A percentile compares a stretch with the other conserved stretches of the same genome.
phyloP scores from a whole-genome alignment of 92 coral and sea anemone genomes.

The Ricordea florida region DNA sequence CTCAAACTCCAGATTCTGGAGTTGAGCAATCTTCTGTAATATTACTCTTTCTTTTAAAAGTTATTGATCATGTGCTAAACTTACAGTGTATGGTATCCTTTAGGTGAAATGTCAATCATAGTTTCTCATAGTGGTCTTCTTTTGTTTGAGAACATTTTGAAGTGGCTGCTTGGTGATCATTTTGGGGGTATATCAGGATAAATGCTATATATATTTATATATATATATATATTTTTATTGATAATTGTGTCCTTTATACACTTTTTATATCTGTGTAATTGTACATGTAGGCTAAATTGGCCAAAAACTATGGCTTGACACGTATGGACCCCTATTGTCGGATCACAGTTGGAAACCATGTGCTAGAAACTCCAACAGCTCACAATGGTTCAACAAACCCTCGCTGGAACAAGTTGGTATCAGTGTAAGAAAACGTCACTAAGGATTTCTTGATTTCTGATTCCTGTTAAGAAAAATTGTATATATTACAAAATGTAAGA shows the following conservation, averaged over 20 bases:
- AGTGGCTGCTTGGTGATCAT: no score
- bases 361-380: conserved; percentile 95
- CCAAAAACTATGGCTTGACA: conserved; percentile 97
- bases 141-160: no score
- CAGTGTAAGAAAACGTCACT: conserved; percentile 59
- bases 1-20: no score
- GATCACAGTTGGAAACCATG: conserved; percentile 85
- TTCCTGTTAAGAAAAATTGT: not conserved
- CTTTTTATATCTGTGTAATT: not conserved
- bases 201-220: no score
- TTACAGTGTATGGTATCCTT: no score
- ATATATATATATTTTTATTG: not conserved
- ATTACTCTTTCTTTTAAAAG: no score
- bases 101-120: no score
- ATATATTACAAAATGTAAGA: not conserved
- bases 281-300: conserved; percentile 86
- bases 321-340: conserved; percentile 99
- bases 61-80: no score
- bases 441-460: not conserved
- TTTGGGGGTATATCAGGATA: not conserved
- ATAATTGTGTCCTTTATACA: not conserved
- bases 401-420: conserved; percentile 92
- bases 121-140: no score
- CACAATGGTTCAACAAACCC: conserved; percentile 94
- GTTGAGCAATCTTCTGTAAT: no score